Conservation (phyloP, 2,888 invertebrate species). For the Lobophora halterata region DNA sequence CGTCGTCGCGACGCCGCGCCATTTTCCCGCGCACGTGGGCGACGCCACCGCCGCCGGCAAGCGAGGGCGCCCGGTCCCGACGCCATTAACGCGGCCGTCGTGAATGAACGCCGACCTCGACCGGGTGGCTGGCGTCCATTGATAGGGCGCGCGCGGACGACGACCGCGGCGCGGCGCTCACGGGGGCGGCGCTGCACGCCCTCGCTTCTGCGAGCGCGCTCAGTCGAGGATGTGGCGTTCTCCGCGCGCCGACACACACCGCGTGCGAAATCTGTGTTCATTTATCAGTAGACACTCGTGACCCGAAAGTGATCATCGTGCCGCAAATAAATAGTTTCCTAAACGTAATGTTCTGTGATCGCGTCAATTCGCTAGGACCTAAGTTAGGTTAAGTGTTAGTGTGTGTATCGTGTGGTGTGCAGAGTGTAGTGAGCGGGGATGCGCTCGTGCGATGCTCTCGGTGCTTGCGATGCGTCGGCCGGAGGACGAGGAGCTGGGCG, state of each 20-base stretch:
- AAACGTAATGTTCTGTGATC: constrained; percentile 73
- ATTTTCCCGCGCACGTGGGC: constrained; percentile 80
- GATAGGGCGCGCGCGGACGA: constrained; percentile 74
- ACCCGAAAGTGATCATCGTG: constrained; percentile 54
- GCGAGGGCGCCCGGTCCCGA: constrained; percentile 66
- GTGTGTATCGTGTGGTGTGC: constrained; percentile 28
- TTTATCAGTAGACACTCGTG: constrained; percentile 68
- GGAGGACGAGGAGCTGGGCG: constrained; percentile 83
- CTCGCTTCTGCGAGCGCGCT: constrained; percentile 72
- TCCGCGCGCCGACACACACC: constrained; percentile 69
- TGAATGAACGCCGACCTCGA: constrained; percentile 78
- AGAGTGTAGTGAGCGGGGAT: constrained; percentile 68
- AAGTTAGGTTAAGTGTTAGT: constrained; percentile 50
- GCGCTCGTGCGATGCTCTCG: constrained; percentile 79
- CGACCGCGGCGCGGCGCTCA: constrained; percentile 61
- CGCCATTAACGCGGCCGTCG: constrained; percentile 76
- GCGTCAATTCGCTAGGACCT: constrained; percentile 64
- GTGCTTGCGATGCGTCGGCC: constrained; percentile 89
- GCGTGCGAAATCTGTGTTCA: constrained; percentile 77
- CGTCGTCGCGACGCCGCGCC: constrained; percentile 75
- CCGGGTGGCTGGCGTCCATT: constrained; percentile 72
- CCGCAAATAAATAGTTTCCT: constrained; percentile 53
- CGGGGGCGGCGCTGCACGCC: constrained; percentile 76
- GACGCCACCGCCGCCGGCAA: constrained; percentile 52
- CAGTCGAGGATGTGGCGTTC: constrained; percentile 80